Percentiles rank a stretch among this genome's conserved stretches.
Conservation (phyloP, 2,113 vertebrate genomes). For the Phoenicopterus ruber region DNA sequence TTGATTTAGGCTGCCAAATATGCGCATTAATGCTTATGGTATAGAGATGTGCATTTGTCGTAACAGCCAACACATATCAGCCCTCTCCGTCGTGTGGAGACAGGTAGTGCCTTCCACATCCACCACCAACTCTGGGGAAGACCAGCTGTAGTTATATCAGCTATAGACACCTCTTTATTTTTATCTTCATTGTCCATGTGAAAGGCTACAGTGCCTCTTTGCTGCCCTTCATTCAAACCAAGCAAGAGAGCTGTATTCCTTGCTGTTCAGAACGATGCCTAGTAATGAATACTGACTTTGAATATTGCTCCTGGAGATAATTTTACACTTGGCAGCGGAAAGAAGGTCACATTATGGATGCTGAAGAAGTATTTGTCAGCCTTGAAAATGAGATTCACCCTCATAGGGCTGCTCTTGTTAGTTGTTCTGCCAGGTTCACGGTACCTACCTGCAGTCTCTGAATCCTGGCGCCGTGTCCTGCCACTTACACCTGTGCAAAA, state of each 20-base stretch:
- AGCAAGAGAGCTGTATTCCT: background rate
- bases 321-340: background rate
- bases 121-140: background rate
- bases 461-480: too few relatives aligned
- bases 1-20: background rate
- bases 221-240: background rate
- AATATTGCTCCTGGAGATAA: too few relatives aligned
- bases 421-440: background rate
- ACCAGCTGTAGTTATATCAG: background rate
- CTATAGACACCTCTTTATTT: background rate
- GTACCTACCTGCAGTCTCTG: background rate
- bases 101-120: background rate
- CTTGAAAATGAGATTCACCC: background rate
- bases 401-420: too few relatives aligned
- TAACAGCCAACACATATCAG: fast-evolving
- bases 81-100: fast-evolving
- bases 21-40: fast-evolving
- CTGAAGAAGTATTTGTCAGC: background rate
- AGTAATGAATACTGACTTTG: background rate
- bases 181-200: background rate
- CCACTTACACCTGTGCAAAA: too few relatives aligned
- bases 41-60: background rate
- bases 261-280: background rate
- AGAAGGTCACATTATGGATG: background rate
- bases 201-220: too few relatives aligned